phyloP scores from a whole-genome alignment of 2,888 invertebrate genomes.

The Osmoderma eremita region DNA sequence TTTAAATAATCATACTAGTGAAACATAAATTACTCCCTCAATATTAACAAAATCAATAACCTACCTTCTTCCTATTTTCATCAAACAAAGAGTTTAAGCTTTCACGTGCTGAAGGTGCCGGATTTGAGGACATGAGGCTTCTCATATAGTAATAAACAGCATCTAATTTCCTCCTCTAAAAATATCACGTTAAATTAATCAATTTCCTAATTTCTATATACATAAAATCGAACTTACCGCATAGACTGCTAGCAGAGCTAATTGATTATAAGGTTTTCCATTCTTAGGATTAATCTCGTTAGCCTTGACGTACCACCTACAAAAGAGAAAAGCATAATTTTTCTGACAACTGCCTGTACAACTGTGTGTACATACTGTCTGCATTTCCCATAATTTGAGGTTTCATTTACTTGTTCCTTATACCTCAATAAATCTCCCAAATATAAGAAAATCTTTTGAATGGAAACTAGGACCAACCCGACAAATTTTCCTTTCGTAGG shows the following conservation, averaged over 20 bases:
- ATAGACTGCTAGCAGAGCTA: slow-evolving; percentile 89
- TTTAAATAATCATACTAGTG: too few species aligned
- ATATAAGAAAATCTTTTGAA: slow-evolving; percentile 88
- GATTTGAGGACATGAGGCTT: slow-evolving; percentile 93
- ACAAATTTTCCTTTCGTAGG: slow-evolving; percentile 72
- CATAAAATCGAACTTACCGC: slow-evolving; percentile 68
- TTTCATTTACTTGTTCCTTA: slow-evolving; percentile 84
- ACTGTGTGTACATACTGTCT: slow-evolving; percentile 68
- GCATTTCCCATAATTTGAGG: slow-evolving; percentile 82
- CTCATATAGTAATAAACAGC: slow-evolving; percentile 98
- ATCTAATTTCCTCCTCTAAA: slow-evolving; percentile 90
- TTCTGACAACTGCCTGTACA: too few species aligned
- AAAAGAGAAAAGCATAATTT: slow-evolving; percentile 47
- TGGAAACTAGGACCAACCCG: slow-evolving; percentile 82
- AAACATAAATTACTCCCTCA: too few species aligned
- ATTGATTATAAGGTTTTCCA: slow-evolving; percentile 93
- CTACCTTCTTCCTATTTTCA: slow-evolving; percentile 90
- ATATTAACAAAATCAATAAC: slow-evolving; percentile 2
- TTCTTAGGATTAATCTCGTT: slow-evolving; percentile 94
- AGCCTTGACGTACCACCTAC: slow-evolving; percentile 89
- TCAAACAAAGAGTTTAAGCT: slow-evolving; percentile 88
- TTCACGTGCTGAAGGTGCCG: slow-evolving; percentile 91
- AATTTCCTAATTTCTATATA: neutral
- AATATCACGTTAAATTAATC: slow-evolving; percentile 53
- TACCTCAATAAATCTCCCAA: slow-evolving; percentile 94